Percentiles rank a stretch among this genome's conserved stretches.
Evolutionary conservation across 2,797 vertebrate species (phyloP).

Genomic region (Cyprinella venusta): DNA sequence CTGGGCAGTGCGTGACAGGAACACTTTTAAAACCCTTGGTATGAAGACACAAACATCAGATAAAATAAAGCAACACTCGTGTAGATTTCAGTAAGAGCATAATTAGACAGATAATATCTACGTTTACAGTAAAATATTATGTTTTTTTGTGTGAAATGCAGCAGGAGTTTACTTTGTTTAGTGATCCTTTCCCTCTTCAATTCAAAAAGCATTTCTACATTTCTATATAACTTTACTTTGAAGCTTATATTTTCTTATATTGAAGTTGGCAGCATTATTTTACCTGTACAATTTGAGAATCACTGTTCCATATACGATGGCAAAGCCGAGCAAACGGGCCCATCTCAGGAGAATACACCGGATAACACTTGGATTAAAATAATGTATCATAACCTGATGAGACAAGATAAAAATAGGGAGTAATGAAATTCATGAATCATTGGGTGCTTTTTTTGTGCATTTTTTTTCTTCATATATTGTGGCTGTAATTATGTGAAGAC

Average conservation of each 20-base stretch:
- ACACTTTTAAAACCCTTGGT: conserved; percentile 93
- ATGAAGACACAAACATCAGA: neutral
- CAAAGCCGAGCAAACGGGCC: conserved; percentile 94
- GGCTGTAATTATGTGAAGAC: neutral
- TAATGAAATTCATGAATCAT: neutral
- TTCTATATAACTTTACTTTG: neutral
- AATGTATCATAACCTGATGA: conserved; percentile 94
- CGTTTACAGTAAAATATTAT: neutral
- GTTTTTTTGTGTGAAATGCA: neutral
- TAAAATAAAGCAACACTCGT: neutral
- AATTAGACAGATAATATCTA: neutral
- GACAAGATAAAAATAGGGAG: neutral
- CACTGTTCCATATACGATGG: conserved; percentile 92
- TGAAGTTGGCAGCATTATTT: conserved; percentile 20
- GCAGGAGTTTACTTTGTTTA: neutral
- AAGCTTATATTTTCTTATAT: neutral
- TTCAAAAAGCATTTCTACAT: neutral
- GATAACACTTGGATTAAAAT: conserved; percentile 92
- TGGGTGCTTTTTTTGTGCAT: neutral
- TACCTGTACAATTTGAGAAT: conserved; percentile 98
- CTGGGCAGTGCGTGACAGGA: conserved; percentile 95
- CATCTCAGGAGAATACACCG: conserved; percentile 95
- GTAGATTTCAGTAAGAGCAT: neutral
- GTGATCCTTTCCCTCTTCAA: neutral
- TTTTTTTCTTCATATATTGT: neutral